Evolutionary conservation across 1,140 invertebrate genomes (phyloP), one percentile per base, ranked within the genome.

Genomic region (Lepidurus arcticus): DNA sequence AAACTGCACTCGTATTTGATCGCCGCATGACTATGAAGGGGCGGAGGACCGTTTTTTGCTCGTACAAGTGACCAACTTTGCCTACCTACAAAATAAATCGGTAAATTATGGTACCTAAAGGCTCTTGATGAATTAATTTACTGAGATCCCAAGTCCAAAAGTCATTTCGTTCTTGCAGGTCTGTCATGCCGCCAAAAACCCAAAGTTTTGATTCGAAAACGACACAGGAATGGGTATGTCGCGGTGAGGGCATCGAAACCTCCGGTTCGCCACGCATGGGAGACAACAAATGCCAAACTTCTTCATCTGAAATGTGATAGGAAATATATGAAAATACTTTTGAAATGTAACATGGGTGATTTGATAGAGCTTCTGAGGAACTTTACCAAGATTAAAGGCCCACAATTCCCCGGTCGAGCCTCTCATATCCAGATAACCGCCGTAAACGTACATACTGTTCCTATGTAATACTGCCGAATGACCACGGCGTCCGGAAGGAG

Each of bases 101-200:
- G 7, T 13, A 13, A 8, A 75, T 3, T 21, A 34, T 44, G 47
- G n/a, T 53, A 45, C 34, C 7, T 75, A 3, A 76, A 13, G n/a
- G 10, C 74, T 78, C 47, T 77, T 42, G 47, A 9, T 11, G 7
- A 79, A 77, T 78, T 53, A 74, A 83, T 85, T 84, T 82, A 89
- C 88, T 82, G 77, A 88, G 90, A 85, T 94, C 92, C 88, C 91
- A 96, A 82, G 89, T 89, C 94, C 94, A 96, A 73, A 95, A 90
- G 84, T 97, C 94, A 79, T 88, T 88, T 81, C 92, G 88, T 80
- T 92, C 91, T 78, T 92, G 89, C 1, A 96, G 88, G 86, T 95
- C 93, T 74, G 91, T 93, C 92, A 94, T 94, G 1, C 95, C 95
- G 6, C 93, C 95, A 84, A 93, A 95, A 82, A 96, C 88, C 89